Evolutionary conservation across 1,140 invertebrate genomes (phyloP), one percentile per base, ranked within the genome.

Genomic region (Neodiprion lecontei): DNA sequence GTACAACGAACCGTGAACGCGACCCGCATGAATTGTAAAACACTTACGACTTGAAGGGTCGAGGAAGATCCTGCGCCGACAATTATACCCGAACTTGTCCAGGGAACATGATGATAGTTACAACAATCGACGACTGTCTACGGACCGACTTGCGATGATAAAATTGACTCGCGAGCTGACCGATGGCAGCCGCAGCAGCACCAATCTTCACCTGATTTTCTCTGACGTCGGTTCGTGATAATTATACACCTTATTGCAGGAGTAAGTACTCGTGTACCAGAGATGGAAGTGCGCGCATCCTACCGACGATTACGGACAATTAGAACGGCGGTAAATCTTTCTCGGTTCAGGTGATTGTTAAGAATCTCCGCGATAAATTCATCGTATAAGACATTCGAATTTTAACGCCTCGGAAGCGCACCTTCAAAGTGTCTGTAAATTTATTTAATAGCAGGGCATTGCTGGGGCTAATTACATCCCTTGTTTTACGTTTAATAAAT

Each of bases 401-500:
- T 61, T 61, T 61, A 61, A 61, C 53, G 53, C 11, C 53, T 61
- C 53, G 53, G 53, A 61, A 61, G 53, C 53, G 53, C 53, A 9
- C 11, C 8, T 14, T 17, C n/a, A 61, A 61, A 61, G 53, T 61
- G 53, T 61, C 53, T 12, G 53, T 61, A 17, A 61, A 61, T 61
- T 61, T 14, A 17, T 12, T 61, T 61, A 61, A 61, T 61, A 61
- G 53, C 53, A 61, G 11, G n/a, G 11, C 53, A 17, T 14, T 61
- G n/a, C 53, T 9, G 53, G 53, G n/a, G n/a, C 53, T 61, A 61
- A 61, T 61, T 61, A 17, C 53, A 61, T 17, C 53, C 53, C 53
- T 61, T 61, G 53, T 61, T 61, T 61, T 61, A 61, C 53, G 53
- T 61, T 61, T 61, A 61, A 61, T 61, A 61, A 61, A 61, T 61